Evolutionary conservation across 2,888 invertebrate genomes (phyloP).

Genomic region (Choristoneura rosaceana): DNA sequence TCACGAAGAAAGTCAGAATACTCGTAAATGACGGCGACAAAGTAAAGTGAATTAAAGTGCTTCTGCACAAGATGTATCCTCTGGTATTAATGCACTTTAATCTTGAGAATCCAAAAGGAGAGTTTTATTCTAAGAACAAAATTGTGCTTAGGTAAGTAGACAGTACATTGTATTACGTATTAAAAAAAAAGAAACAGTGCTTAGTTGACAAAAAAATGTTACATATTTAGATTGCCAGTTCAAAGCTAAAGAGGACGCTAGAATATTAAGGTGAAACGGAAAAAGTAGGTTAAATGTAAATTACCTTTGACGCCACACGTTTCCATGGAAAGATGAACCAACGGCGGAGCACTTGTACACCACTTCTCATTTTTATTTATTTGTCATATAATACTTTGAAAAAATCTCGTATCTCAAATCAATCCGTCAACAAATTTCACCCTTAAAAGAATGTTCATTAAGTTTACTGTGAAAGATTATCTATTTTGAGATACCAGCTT

Average conservation of each 20-base stretch:
- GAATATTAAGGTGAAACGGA: slow-evolving; percentile 30
- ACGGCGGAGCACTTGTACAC: not conserved
- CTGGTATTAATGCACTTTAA: slow-evolving; percentile 6
- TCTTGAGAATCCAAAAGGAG: not conserved
- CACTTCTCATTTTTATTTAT: not conserved
- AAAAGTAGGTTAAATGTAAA: slow-evolving; percentile 21
- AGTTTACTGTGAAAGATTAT: too few species aligned
- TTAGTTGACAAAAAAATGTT: not conserved
- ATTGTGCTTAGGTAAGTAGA: too few species aligned
- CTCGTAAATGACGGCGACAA: not conserved
- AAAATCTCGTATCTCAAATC: too few species aligned
- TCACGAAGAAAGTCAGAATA: not conserved
- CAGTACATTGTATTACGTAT: too few species aligned
- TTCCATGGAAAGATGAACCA: slow-evolving; percentile 11
- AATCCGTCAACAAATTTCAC: too few species aligned
- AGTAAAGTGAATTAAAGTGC: slow-evolving; percentile 2
- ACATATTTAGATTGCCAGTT: not conserved
- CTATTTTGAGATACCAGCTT: too few species aligned
- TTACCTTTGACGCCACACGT: slow-evolving; percentile 29
- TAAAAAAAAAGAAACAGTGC: not conserved
- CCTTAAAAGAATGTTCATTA: too few species aligned
- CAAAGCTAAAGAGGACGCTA: slow-evolving; percentile 9
- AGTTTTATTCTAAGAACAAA: too few species aligned
- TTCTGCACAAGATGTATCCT: not conserved
- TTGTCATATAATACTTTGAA: not conserved